Percentiles rank a stretch among this genome's conserved stretches.
Conservation (phyloP, 2,888 invertebrate genomes). For the Andrena hattorfiana region DNA sequence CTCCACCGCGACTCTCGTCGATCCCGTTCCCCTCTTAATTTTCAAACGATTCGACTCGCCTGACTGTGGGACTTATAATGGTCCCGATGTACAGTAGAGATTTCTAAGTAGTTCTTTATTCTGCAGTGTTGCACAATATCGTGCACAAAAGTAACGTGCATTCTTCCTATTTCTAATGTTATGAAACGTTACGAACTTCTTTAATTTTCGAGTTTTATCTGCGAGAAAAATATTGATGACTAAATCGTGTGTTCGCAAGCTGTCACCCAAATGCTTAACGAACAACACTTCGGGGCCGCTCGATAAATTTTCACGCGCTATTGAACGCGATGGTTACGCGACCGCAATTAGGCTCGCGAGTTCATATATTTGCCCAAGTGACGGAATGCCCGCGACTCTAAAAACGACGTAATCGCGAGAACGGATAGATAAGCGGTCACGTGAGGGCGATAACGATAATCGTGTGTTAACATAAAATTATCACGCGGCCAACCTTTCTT, state of each 20-base stretch:
- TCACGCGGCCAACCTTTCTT: not conserved
- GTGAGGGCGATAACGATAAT: slow-evolving; percentile 35
- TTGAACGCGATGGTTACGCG: slow-evolving; percentile 39
- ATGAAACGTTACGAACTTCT: not conserved
- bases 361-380: slow-evolving; percentile 32
- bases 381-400: slow-evolving; percentile 29
- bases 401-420: slow-evolving; percentile 44
- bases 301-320: slow-evolving; percentile 51
- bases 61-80: slow-evolving; percentile 53
- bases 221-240: slow-evolving; percentile 6
- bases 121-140: not conserved
- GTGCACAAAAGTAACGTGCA: not conserved
- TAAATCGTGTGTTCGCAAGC: not conserved
- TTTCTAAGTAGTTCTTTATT: not conserved
- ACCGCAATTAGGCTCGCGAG: slow-evolving; percentile 27
- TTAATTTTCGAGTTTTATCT: slow-evolving; percentile 1
- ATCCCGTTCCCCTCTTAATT: slow-evolving; percentile 74
- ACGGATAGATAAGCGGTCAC: slow-evolving; percentile 48
- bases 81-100: slow-evolving; percentile 37
- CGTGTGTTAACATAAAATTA: slow-evolving; percentile 34
- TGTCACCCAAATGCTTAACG: not conserved
- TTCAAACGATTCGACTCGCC: slow-evolving; percentile 62
- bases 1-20: slow-evolving; percentile 59
- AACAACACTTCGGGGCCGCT: slow-evolving; percentile 1
- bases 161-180: not conserved